phyloP scores from a whole-genome alignment of 2,113 vertebrate genomes.

The Crotalus tigris region DNA sequence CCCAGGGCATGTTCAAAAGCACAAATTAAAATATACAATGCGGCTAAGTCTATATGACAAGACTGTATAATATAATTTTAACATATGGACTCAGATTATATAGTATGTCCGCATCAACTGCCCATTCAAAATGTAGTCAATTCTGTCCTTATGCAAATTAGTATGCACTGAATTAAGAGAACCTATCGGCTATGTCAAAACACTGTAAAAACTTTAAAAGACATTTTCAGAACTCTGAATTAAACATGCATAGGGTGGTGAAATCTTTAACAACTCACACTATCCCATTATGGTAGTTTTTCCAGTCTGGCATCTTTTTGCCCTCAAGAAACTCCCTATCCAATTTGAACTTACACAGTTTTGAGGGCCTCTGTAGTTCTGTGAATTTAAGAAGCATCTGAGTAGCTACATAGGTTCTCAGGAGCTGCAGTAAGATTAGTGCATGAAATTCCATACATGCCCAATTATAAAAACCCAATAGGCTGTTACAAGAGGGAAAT shows the following conservation, averaged over 20 bases:
- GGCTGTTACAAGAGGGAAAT: not conserved
- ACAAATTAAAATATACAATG: fast-evolving
- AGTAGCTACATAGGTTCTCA: not conserved
- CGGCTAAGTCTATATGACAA: not conserved
- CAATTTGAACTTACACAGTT: not conserved
- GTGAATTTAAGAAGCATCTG: not conserved
- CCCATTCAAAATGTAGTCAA: not conserved
- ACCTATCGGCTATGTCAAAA: not conserved
- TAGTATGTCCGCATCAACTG: not conserved
- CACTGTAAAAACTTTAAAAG: not conserved
- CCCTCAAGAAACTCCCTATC: not conserved
- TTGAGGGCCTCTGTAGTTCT: not conserved
- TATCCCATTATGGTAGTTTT: not conserved
- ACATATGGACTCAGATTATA: not conserved
- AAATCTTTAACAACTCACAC: not conserved
- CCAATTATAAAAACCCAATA: not conserved
- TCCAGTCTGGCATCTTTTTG: not conserved
- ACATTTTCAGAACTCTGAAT: fast-evolving
- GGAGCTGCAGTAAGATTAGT: not conserved
- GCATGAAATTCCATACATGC: not conserved
- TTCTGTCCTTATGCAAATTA: not conserved
- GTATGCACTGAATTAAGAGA: not conserved
- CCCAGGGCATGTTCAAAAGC: fast-evolving
- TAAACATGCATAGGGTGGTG: not conserved
- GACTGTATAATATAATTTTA: not conserved